Base-by-base conservation (phyloP, 2,113 vertebrate genomes). In the Tachysurus vachellii region DNA sequence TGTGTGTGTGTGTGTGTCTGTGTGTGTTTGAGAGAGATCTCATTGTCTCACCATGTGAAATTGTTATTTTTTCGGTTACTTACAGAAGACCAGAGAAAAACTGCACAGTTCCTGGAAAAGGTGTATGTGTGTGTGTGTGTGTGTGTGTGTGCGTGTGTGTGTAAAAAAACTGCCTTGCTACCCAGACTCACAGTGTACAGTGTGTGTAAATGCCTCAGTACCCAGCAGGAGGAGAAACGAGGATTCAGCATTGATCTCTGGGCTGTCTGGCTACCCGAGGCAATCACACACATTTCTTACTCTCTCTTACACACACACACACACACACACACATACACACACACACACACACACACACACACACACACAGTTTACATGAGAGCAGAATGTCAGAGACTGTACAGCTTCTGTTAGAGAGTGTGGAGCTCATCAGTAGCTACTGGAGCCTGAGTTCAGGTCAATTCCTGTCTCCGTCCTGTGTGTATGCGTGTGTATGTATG, bases 241-340 rank as follows among this genome's bases (percentile, higher is more conserved):
- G 81, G 61, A 11, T 9, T 10, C 17, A 31, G 21, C 23, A 83
- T 66, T 83, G 82, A 68, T 83, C 64, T 56, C 4, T 83, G 47
- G 66, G 64, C 44, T 70, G 81, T 70, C 62, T 68, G 26, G n/a
- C 47, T 23, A 17, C 64, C 62, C 36, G 82, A n/a, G 44, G 47
- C 5, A 16, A 44, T 47, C n/a, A 50, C 62, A 53, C 62, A 66
- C 80, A 82, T 57, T 28, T 19, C 57, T 14, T 42, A 50, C 59
- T 42, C 54, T n/a, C n/a, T n/a, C n/a, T n/a, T n/a, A 36, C 56
- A 57, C 54, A 66, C 81, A n/a, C 59, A 76, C 73, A 75, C 73
- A 76, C 73, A 76, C 73, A 76, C 73, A 77, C 80, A 21, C 59
- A 62, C 57, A 62, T 57, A 82, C 80, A 56, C 79, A 42, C 77